Base-by-base conservation (phyloP, 92 coral and sea anemone genomes). In the Muricea muricata region DNA sequence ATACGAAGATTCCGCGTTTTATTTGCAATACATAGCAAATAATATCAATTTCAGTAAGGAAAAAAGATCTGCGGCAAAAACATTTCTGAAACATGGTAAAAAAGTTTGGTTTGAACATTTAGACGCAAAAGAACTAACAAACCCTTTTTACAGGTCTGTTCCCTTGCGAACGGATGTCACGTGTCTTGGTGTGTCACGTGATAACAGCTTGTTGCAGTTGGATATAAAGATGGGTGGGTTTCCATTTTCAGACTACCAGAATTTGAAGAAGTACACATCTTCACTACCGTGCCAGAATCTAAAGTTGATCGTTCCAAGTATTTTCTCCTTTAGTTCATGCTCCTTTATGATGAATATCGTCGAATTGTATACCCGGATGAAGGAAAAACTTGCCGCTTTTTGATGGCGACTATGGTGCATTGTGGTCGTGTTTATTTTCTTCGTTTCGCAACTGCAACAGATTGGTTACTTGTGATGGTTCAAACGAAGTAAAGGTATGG, bases 161-260 rank as follows among this genome's bases (percentile, higher is more conserved):
- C 2, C n/a, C 20, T 66, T 66, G 15, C 40, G 7, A 5, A 10
- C 73, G 41, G 2, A 28, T 28, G 73, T 66, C 14, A 30, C 17
- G 23, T 66, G 40, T 26, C 8, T 66, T 1, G 3, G 73, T 66
- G 23, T 66, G 17, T 66, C 73, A 66, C 15, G 1, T 1, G 14
- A 66, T 41, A 28, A 30, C 20, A 66, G 41, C 73, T 66, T 17
- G 40, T 66, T 30, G 73, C 73, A 26, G 40, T 26, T 66, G 73
- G 40, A 5, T 30, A 9, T 30, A 30, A 66, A n/a, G 41, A 30
- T 13, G 73, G 73, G 8, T 12, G 17, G 15, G 14, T 66, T 30
- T 66, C 41, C 3, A 30, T 66, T 66, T 6, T 66, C 41, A 28
- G 37, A 66, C 9, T 28, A 2, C 73, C 73, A 26, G 23, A 30